Percentiles rank a stretch among this genome's conserved stretches.
phyloP scores from a whole-genome alignment of 2,797 vertebrate genomes.

The Arctocebus calabarensis region DNA sequence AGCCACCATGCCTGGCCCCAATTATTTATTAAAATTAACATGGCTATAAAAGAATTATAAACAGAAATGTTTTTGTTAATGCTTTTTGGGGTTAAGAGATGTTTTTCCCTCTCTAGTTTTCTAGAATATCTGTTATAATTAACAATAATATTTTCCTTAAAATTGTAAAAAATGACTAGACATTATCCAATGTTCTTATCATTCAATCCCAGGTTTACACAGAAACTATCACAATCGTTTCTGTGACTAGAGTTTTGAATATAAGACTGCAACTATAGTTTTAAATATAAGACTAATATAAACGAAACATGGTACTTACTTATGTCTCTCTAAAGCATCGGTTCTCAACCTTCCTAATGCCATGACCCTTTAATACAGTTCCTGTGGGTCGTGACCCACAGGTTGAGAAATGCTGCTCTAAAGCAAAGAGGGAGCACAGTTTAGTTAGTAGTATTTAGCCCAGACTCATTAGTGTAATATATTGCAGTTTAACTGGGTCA shows the following conservation, averaged over 20 bases:
- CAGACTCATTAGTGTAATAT: background rate
- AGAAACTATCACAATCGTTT: background rate
- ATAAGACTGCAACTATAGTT: background rate
- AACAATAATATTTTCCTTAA: conserved; percentile 48
- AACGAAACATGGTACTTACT: conserved; percentile 35
- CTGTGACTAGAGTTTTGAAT: conserved; percentile 44
- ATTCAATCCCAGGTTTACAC: background rate
- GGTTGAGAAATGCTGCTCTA: background rate
- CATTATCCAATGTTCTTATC: conserved; percentile 46
- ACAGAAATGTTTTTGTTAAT: background rate
- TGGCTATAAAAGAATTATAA: conserved; percentile 52
- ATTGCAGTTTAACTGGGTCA: conserved; percentile 18
- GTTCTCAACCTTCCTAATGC: no score
- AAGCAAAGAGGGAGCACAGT: background rate
- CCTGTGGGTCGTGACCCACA: no score
- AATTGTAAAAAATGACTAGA: conserved; percentile 47
- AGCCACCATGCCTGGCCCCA: background rate
- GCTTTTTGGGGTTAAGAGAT: background rate
- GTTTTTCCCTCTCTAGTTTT: conserved; percentile 2
- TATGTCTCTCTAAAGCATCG: background rate
- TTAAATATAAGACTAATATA: conserved; percentile 57
- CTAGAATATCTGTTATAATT: conserved; percentile 21
- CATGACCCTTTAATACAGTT: no score
- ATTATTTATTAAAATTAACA: conserved; percentile 48
- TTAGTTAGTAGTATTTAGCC: background rate